Base-by-base conservation (phyloP, 1,140 invertebrate species). In the Thaumetopoea pityocampa region DNA sequence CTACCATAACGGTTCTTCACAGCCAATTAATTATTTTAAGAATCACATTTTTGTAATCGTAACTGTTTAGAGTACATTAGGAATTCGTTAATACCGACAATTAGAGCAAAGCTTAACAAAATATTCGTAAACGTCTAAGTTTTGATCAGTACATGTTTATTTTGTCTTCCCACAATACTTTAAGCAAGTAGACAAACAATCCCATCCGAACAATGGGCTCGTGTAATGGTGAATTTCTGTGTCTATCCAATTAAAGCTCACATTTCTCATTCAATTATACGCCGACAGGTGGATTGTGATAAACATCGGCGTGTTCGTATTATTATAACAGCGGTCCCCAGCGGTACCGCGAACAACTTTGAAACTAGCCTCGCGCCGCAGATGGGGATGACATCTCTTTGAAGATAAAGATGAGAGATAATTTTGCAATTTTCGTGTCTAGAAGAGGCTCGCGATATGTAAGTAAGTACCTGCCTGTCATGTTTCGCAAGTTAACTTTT, bases 311-410 rank as follows among this genome's bases (percentile, higher is more conserved):
- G 67, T 68, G 61, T 73, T 77, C n/a, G n/a, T n/a, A n/a, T n/a
- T 70, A 43, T 66, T 71, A 77, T 70, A 70, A 66, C 49, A 65
- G 35, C 59, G 61, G 51, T 67, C 55, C 68, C 67, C 65, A 69
- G 54, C 71, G 57, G 66, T 53, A 61, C 60, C 62, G 59, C 67
- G 70, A 78, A 74, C 68, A 76, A 79, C 63, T 79, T 79, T 69
- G 65, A 69, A 77, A 76, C 68, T 77, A 67, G 61, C 61, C 67
- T 52, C 49, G 53, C 50, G 51, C 41, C 67, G 53, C 68, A 71
- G 69, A 71, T 83, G 77, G 60, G 53, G 55, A 70, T 78, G 79
- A 83, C 77, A 78, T 83, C 79, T 71, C 79, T 83, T 83, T 83
- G 79, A 81, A 78, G 76, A 81, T 81, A 77, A 76, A 74, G 73